Percentiles rank a stretch among this genome's conserved stretches.
Evolutionary conservation across 2,888 invertebrate genomes (phyloP).

Genomic region (Polyommatus iphigenia): DNA sequence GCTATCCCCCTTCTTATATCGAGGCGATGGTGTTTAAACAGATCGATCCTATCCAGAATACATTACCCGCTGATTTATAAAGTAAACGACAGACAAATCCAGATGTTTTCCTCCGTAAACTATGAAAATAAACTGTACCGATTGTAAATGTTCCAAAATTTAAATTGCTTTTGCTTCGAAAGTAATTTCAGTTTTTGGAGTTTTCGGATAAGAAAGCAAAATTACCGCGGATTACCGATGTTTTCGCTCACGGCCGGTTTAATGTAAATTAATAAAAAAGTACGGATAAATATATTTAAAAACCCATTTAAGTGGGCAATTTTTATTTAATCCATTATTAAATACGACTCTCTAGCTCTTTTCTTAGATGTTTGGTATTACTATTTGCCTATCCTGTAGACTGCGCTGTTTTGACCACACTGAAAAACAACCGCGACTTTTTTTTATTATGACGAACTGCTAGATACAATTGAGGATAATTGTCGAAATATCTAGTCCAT

Average conservation of each 20-base stretch:
- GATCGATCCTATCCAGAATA: background rate
- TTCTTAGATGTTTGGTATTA: too few relatives aligned
- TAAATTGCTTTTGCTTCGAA: background rate
- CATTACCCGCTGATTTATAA: conserved; percentile 7
- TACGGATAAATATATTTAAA: background rate
- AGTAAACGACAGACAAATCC: conserved; percentile 5
- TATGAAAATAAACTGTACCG: background rate
- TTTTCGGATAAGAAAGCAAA: background rate
- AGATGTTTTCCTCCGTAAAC: background rate
- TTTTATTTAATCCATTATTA: too few relatives aligned
- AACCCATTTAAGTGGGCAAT: background rate
- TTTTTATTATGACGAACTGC: too few relatives aligned
- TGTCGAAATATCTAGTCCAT: too few relatives aligned
- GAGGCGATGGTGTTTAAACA: background rate
- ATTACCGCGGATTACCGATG: background rate
- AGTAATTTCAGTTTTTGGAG: background rate
- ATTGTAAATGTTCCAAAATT: background rate
- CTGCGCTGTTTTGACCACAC: too few relatives aligned
- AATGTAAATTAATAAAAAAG: too few relatives aligned
- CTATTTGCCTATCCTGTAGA: too few relatives aligned
- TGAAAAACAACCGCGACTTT: too few relatives aligned
- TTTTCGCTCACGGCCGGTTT: background rate
- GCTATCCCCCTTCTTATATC: conserved; percentile 3
- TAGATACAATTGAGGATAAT: too few relatives aligned
- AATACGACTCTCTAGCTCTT: too few relatives aligned